Evolutionary conservation across 2,888 invertebrate species (phyloP).

Genomic region (Aphidoletes aphidimyza): DNA sequence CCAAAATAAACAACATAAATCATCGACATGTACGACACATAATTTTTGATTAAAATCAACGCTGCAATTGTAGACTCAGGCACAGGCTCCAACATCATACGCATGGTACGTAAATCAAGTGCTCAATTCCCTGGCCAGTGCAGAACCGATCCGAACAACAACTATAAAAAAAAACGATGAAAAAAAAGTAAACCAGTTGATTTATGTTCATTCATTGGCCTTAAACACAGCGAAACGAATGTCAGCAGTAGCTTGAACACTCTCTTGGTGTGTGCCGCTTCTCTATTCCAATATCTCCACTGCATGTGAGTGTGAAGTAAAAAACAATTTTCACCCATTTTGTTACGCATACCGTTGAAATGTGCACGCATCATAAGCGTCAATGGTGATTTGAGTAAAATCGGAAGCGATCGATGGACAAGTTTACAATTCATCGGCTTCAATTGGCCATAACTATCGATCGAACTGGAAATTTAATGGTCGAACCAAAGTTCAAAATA

Average conservation of each 20-base stretch:
- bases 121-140: not conserved
- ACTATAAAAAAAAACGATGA: too few species aligned
- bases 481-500: not conserved
- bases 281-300: too few species aligned
- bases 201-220: conserved; percentile 16
- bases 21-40: not conserved
- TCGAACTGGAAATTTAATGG: not conserved
- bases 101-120: conserved; percentile 41
- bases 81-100: not conserved
- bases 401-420: not conserved
- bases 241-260: conserved; percentile 1
- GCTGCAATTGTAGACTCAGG: conserved; percentile 27
- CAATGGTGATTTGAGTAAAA: too few species aligned
- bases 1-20: conserved; percentile 8
- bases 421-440: not conserved
- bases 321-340: conserved; percentile 24
- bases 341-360: not conserved
- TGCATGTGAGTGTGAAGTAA: not conserved
- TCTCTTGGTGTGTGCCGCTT: not conserved
- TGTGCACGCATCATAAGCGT: not conserved
- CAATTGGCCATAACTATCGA: conserved; percentile 2
- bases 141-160: too few species aligned
- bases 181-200: not conserved
- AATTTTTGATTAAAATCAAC: conserved; percentile 41
- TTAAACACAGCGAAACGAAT: not conserved